Evolutionary conservation across 2,113 vertebrate species (phyloP), one percentile per base, ranked within the genome.

Genomic region (Theristicus caerulescens): DNA sequence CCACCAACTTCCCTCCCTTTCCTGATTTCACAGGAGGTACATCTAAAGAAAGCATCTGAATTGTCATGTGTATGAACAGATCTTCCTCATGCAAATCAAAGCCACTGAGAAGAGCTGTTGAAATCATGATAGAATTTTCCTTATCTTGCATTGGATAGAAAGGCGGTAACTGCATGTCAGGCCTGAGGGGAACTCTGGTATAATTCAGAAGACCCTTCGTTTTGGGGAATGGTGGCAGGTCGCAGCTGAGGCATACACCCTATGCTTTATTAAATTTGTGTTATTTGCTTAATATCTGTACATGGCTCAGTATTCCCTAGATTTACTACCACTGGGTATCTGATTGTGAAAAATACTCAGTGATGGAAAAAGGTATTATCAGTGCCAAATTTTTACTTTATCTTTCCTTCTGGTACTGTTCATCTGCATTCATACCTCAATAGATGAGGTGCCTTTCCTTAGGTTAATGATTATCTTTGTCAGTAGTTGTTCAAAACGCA

Each of bases 341-440:
- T 85, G 86, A 82, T 67, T 78, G 80, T 84, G 94, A 81, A 74
- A 95, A 90, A 89, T 91, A 86, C 52, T 90, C 74, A 70, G 69
- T 79, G 57, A 55, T 72, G 79, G 78, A 66, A 94, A 90, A 85
- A 72, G 34, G 49, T 90, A 64, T 79, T 92, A 65, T 27, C 47
- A 26, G 27, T 84, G 59, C 20, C 57, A 76, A 26, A 24, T 54
- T 47, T 72, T 58, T 64, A 18, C 47, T 72, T 66, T 16, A 9
- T 27, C 72, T 87, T 84, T 73, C n/a, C 38, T 71, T 69, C 46
- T 4, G 1, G 7, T 22, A n/a, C 26, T 47, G 22, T 49, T 64
- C 8, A 11, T 34, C 44, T 83, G 22, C 51, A 38, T 49, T 82
- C 20, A 31, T 69, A 72, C 12, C 54, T 85, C 34, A 52, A 20